These are phyloP conservation scores for Danaus melanippus DNA, from an alignment of 1,140 invertebrate genomes.

Conservation along the genomic window DNA sequence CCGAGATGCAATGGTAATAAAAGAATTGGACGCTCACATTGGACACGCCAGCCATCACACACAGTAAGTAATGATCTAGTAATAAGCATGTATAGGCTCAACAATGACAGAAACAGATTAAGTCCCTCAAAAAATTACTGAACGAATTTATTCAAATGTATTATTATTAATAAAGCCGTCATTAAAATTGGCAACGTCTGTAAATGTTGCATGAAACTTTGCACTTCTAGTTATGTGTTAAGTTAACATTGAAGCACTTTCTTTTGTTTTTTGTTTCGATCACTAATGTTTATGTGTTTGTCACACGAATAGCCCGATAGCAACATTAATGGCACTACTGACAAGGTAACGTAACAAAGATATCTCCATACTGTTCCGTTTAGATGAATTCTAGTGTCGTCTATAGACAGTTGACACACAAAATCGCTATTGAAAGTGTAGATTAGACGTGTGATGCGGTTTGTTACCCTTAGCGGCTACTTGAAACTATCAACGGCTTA, in stretches of 20 bases:
- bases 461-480: constrained; percentile 8
- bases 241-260: constrained; percentile 21
- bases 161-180: not conserved
- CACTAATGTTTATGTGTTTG: constrained; percentile 65
- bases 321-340: constrained; percentile 87
- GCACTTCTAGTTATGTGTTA: constrained; percentile 16
- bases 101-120: constrained; percentile 1
- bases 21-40: constrained; percentile 79
- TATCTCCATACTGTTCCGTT: constrained; percentile 35
- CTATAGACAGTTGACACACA: constrained; percentile 6
- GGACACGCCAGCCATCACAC: constrained; percentile 61
- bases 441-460: constrained; percentile 15
- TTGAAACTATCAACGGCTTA: constrained; percentile 8
- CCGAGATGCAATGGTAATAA: constrained; percentile 85
- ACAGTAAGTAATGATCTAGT: constrained; percentile 49
- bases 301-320: constrained; percentile 82
- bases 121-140: constrained; percentile 6
- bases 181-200: constrained; percentile 2
- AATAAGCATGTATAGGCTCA: constrained; percentile 22
- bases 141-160: not conserved
- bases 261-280: constrained; percentile 43
- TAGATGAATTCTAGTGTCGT: constrained; percentile 23
- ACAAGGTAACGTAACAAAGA: constrained; percentile 82
- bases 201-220: constrained; percentile 17
- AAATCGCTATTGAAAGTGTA: constrained; percentile 6